Evolutionary conservation across 37 sponge, comb jelly and placozoan genomes (phyloP).

Genomic region (Bolinopsis microptera): DNA sequence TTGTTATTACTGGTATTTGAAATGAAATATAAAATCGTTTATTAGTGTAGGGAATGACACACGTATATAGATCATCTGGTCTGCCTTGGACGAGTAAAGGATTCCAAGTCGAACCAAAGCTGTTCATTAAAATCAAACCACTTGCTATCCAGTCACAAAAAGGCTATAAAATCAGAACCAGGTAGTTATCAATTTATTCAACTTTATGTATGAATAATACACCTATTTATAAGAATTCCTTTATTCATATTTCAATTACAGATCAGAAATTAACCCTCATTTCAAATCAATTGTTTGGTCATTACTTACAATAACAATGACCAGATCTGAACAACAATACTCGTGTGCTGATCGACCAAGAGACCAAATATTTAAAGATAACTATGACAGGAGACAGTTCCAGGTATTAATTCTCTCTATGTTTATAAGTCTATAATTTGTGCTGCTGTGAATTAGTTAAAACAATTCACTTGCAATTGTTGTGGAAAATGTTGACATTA

Average conservation of each 20-base stretch:
- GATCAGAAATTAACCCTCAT: too few species aligned
- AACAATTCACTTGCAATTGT: not conserved
- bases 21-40: not conserved
- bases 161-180: conserved; percentile 43
- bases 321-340: conserved; percentile 41
- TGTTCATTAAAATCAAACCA: conserved; percentile 60
- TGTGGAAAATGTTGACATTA: not conserved
- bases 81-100: conserved; percentile 60
- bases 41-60: conserved; percentile 27
- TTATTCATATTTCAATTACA: too few species aligned
- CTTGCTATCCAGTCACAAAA: conserved; percentile 58
- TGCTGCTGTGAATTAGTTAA: not conserved
- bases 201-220: too few species aligned
- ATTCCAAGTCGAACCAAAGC: conserved; percentile 41
- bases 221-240: too few species aligned
- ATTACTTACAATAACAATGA: too few species aligned
- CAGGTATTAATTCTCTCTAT: too few species aligned
- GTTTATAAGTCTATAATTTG: not conserved
- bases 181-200: too few species aligned
- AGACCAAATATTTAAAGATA: conserved; percentile 54
- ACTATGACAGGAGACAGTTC: conserved; percentile 55
- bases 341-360: conserved; percentile 59
- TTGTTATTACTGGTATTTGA: too few species aligned
- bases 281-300: too few species aligned
- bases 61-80: conserved; percentile 7